A percentile compares a stretch with the other conserved stretches of the same genome.
These are phyloP conservation scores for Nymphalis io DNA, from an alignment of 1,140 invertebrate species.

Conservation along the genomic window DNA sequence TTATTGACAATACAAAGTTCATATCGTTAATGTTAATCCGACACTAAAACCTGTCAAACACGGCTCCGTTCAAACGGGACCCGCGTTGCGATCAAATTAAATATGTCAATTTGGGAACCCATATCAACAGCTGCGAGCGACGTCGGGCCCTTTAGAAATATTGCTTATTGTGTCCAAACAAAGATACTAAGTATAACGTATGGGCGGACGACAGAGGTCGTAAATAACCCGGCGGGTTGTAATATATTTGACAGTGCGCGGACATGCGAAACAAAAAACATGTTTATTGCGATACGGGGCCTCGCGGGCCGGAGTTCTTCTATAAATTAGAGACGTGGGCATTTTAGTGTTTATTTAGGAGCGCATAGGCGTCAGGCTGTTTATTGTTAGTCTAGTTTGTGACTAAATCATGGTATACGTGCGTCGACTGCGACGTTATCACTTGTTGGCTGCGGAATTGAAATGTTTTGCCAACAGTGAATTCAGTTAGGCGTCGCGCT, in stretches of 20 bases:
- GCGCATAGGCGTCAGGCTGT: constrained; percentile 42
- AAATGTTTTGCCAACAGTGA: constrained; percentile 35
- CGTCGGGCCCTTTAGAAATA: constrained; percentile 79
- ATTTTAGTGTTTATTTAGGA: constrained; percentile 69
- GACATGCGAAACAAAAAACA: constrained; percentile 80
- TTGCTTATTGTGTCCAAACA: constrained; percentile 81
- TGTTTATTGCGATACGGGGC: constrained; percentile 75
- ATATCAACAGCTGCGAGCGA: constrained; percentile 80
- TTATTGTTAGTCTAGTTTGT: constrained; percentile 42
- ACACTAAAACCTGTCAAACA: constrained; percentile 80
- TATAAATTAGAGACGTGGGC: constrained; percentile 67
- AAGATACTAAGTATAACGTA: constrained; percentile 81
- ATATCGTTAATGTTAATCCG: constrained; percentile 77
- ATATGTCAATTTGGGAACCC: constrained; percentile 80
- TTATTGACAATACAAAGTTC: constrained; percentile 68
- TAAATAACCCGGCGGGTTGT: constrained; percentile 78
- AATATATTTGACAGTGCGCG: constrained; percentile 81
- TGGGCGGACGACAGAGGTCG: constrained; percentile 77
- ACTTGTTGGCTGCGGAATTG: constrained; percentile 44
- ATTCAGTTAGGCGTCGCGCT: constrained; percentile 27
- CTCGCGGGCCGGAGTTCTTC: constrained; percentile 48
- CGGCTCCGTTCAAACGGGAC: constrained; percentile 58
- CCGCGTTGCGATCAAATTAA: constrained; percentile 79
- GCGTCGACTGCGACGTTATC: constrained; percentile 42
- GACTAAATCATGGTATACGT: constrained; percentile 48